These are phyloP conservation scores for Orius laevigatus DNA, from an alignment of 1,140 invertebrate genomes.

Conservation along the genomic window DNA sequence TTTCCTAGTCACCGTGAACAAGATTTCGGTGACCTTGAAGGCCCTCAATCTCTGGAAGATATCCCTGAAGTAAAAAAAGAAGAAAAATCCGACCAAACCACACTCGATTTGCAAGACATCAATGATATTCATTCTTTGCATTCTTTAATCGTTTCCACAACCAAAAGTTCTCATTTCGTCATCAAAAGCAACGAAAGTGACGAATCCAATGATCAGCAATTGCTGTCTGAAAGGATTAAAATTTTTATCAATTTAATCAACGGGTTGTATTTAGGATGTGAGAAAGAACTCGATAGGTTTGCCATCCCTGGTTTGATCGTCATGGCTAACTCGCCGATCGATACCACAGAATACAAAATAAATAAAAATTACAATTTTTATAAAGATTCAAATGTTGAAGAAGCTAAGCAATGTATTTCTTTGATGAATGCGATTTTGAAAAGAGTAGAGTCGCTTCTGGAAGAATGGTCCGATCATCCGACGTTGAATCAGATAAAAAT, in stretches of 20 bases:
- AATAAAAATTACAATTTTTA: conserved; percentile 58
- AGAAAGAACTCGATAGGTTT: no score
- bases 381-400: conserved; percentile 59
- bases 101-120: conserved; percentile 35
- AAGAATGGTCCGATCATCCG: conserved; percentile 82
- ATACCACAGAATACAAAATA: no score
- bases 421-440: conserved; percentile 45
- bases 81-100: conserved; percentile 4
- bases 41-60: conserved; percentile 24
- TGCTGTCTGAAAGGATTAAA: no score
- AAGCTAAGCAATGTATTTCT: conserved; percentile 53
- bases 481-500: conserved; percentile 50
- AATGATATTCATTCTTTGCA: conserved; percentile 39
- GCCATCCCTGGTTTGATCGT: no score
- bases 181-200: no score
- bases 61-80: conserved; percentile 13
- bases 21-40: conserved; percentile 45
- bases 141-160: conserved; percentile 32
- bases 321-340: no score
- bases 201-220: no score
- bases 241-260: no score
- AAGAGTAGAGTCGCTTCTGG: conserved; percentile 47
- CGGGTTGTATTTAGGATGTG: no score
- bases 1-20: conserved; percentile 60
- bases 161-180: no score